Conservation (phyloP, 2,113 vertebrate genomes). For the Stegostoma tigrinum region DNA sequence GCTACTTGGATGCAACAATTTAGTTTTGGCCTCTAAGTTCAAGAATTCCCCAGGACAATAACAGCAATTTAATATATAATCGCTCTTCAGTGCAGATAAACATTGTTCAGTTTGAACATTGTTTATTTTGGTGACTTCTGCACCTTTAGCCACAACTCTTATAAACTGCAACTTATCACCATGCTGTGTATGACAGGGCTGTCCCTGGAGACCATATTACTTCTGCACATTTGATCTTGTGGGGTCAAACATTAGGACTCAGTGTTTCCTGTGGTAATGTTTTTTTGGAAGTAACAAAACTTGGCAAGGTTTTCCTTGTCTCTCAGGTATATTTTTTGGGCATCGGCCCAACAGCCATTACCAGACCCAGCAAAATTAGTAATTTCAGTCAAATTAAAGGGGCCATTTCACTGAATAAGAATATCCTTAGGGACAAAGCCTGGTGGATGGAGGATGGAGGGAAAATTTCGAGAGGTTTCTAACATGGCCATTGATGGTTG, state of each 20-base stretch:
- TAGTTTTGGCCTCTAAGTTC: background rate
- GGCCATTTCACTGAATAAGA: constrained; percentile 10
- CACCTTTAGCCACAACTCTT: background rate
- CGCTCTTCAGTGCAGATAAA: constrained; percentile 18
- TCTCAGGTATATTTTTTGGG: constrained; percentile 35
- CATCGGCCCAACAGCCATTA: background rate
- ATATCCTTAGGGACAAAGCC: background rate
- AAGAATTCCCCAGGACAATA: constrained; percentile 22
- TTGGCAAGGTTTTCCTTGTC: constrained; percentile 28
- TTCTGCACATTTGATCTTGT: constrained; percentile 23
- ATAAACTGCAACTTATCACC: constrained; percentile 32
- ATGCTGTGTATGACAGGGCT: constrained; percentile 16
- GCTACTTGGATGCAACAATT: background rate
- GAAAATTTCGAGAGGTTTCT: background rate
- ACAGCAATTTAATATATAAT: background rate
- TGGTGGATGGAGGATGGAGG: background rate
- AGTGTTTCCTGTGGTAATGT: constrained; percentile 34
- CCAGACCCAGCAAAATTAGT: constrained; percentile 18
- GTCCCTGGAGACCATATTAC: constrained; percentile 12
- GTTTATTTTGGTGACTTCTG: constrained; percentile 35
- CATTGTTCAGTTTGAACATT: background rate
- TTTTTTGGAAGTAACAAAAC: constrained; percentile 29
- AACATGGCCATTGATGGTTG: background rate
- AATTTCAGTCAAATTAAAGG: constrained; percentile 31
- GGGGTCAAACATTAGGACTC: constrained; percentile 21